Evolutionary conservation across 2,888 invertebrate genomes (phyloP).

Genomic region (Tenodera sinensis): DNA sequence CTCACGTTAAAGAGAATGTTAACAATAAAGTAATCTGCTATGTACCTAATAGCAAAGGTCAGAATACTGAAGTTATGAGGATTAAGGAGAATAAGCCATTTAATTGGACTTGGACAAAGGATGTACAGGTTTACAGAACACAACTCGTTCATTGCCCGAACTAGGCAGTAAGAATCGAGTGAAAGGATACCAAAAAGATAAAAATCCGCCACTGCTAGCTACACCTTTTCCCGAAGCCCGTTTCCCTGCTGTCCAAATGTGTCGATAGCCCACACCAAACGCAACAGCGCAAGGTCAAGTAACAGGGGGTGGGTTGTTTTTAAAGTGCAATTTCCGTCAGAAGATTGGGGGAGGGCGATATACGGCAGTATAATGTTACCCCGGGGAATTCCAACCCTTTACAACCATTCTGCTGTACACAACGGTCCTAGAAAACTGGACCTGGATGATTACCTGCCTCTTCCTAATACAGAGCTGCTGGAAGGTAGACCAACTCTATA

Average conservation of each 20-base stretch:
- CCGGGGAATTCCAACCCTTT: neutral
- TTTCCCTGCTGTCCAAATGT: neutral
- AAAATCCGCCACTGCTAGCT: neutral
- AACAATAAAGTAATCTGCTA: too few species aligned
- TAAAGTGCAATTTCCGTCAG: neutral
- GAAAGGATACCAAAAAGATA: neutral
- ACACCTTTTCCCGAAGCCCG: neutral
- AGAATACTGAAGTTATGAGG: too few species aligned
- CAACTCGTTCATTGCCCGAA: too few species aligned
- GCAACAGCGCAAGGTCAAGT: neutral
- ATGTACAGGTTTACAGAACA: too few species aligned
- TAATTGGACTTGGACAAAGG: too few species aligned
- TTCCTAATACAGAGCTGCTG: too few species aligned
- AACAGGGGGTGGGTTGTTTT: neutral
- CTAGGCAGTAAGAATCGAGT: too few species aligned
- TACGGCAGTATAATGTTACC: neutral
- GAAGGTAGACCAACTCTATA: too few species aligned
- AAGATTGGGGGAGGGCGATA: neutral
- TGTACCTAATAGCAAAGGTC: too few species aligned
- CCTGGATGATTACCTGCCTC: neutral
- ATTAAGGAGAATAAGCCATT: too few species aligned
- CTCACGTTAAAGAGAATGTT: too few species aligned
- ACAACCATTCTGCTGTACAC: neutral
- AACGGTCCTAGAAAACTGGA: neutral
- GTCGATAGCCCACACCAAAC: neutral